A percentile compares a stretch with the other conserved stretches of the same genome.
Evolutionary conservation across 2,888 invertebrate genomes (phyloP).

Genomic region (Latheticus oryzae): DNA sequence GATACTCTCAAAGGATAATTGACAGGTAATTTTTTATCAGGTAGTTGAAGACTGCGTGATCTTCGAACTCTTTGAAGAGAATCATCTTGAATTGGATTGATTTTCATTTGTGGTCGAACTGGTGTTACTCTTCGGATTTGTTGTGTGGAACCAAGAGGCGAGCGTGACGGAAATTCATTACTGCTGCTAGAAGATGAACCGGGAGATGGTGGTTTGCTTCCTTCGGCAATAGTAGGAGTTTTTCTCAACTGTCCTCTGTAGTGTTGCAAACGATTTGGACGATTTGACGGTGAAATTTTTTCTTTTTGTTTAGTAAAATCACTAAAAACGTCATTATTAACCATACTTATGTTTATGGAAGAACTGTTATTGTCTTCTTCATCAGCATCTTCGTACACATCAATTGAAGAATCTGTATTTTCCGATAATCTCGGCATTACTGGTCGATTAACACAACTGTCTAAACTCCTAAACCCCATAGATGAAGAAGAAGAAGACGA

Average conservation of each 20-base stretch:
- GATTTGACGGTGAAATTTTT: constrained; percentile 61
- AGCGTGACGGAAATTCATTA: constrained; percentile 57
- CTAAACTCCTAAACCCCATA: constrained; percentile 74
- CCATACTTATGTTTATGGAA: constrained; percentile 64
- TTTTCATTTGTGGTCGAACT: constrained; percentile 34
- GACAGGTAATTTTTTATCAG: constrained; percentile 65
- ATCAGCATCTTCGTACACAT: constrained; percentile 66
- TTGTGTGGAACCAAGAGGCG: constrained; percentile 50
- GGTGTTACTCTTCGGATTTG: constrained; percentile 51
- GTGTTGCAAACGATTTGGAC: constrained; percentile 54
- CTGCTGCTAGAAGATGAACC: constrained; percentile 60
- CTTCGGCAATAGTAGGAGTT: constrained; percentile 62
- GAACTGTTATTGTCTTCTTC: constrained; percentile 68
- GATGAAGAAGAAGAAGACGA: constrained; percentile 70
- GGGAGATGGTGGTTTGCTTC: constrained; percentile 55
- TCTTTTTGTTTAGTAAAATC: constrained; percentile 49
- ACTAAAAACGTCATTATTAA: constrained; percentile 59
- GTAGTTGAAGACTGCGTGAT: constrained; percentile 73
- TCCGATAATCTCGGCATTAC: constrained; percentile 67
- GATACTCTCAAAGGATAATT: constrained; percentile 41
- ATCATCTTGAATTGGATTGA: constrained; percentile 51
- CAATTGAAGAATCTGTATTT: constrained; percentile 67
- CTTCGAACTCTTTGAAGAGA: constrained; percentile 64
- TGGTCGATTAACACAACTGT: constrained; percentile 67
- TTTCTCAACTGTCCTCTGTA: constrained; percentile 56